These are phyloP conservation scores for Sylvilagus floridanus DNA, from an alignment of 2,797 vertebrate species.

Conservation along the genomic window DNA sequence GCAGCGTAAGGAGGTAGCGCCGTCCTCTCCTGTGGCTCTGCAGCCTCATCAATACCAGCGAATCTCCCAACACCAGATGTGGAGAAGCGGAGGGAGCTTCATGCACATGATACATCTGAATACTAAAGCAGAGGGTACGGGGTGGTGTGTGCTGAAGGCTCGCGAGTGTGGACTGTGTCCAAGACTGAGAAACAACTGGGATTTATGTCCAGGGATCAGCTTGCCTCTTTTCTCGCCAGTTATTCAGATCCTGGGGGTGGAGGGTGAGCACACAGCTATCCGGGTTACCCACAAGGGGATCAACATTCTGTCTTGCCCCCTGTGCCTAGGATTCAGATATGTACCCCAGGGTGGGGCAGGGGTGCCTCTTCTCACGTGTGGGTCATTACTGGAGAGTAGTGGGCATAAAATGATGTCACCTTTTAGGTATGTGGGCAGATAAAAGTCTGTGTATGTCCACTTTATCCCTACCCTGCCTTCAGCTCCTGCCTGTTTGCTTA, in stretches of 20 bases:
- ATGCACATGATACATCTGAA: too few relatives aligned
- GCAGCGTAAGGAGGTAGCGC: background rate
- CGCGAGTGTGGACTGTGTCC: background rate
- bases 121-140: too few relatives aligned
- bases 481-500: background rate
- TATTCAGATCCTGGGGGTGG: background rate
- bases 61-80: background rate
- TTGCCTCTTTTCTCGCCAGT: background rate
- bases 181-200: background rate
- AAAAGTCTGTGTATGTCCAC: background rate
- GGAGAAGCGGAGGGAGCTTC: background rate
- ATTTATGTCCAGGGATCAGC: background rate
- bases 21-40: background rate
- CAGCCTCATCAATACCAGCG: rapidly evolving
- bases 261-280: background rate
- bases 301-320: background rate
- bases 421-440: background rate
- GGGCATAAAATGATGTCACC: background rate
- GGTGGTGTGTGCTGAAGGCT: too few relatives aligned
- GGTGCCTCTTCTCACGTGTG: background rate
- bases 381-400: background rate
- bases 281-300: background rate
- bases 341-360: background rate
- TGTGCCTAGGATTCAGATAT: background rate
- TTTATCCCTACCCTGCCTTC: background rate